Evolutionary conservation across 1,140 invertebrate genomes (phyloP).

Genomic region (Drosophila punjabiensis): DNA sequence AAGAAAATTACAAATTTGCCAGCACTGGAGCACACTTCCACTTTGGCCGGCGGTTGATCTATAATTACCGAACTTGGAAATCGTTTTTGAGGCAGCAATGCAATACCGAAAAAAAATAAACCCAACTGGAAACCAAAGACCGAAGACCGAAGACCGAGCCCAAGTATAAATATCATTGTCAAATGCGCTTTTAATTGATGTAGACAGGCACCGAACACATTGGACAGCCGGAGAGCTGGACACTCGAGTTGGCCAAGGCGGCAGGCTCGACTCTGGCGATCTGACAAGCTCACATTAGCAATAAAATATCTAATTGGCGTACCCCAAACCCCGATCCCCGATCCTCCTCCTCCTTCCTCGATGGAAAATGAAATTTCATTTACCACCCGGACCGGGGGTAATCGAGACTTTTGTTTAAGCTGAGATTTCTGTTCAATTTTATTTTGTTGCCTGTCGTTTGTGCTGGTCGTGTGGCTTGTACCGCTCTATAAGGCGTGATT

Average conservation of each 20-base stretch:
- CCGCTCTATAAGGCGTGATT: constrained; percentile 75
- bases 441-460: constrained; percentile 44
- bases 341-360: constrained; percentile 6
- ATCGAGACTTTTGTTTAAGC: constrained; percentile 77
- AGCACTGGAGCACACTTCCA: constrained; percentile 10
- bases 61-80: constrained; percentile 39
- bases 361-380: constrained; percentile 73
- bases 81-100: constrained; percentile 4
- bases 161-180: constrained; percentile 79
- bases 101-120: constrained; percentile 18
- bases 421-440: constrained; percentile 53
- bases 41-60: constrained; percentile 16
- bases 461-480: constrained; percentile 50
- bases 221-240: constrained; percentile 73
- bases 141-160: constrained; percentile 31
- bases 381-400: constrained; percentile 49
- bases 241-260: constrained; percentile 58
- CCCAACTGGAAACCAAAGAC: not conserved
- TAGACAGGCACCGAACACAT: constrained; percentile 77
- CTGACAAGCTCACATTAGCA: constrained; percentile 80
- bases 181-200: constrained; percentile 83
- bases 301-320: constrained; percentile 83
- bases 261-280: constrained; percentile 30
- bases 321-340: not conserved
- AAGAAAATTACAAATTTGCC: constrained; percentile 10